These are phyloP conservation scores for Enteromius thamalakanensis DNA, from an alignment of 2,797 vertebrate genomes.

Conservation along the genomic window DNA sequence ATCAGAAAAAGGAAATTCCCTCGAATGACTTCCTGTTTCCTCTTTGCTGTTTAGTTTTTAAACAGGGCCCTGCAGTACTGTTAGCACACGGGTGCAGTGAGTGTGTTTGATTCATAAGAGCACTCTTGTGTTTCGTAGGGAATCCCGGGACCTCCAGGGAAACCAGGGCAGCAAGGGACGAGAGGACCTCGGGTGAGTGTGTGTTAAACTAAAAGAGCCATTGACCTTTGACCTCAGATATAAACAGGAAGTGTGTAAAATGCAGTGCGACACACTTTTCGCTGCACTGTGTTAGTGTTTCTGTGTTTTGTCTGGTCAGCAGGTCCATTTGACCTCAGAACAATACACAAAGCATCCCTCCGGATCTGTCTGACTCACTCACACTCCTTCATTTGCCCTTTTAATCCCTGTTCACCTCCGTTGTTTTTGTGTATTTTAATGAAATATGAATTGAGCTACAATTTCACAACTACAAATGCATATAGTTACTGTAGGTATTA, in stretches of 20 bases:
- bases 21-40: conserved; percentile 55
- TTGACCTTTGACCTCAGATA: conserved; percentile 26
- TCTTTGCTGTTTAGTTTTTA: conserved; percentile 44
- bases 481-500: background rate
- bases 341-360: background rate
- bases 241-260: conserved; percentile 44
- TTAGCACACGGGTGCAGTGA: conserved; percentile 18
- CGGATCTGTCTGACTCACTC: conserved; percentile 57
- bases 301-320: conserved; percentile 33
- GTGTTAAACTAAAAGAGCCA: conserved; percentile 36
- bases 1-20: conserved; percentile 45
- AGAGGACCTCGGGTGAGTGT: conserved; percentile 90
- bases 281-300: background rate
- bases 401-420: background rate
- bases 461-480: background rate
- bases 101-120: conserved; percentile 37
- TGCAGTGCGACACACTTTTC: conserved; percentile 8
- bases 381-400: background rate
- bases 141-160: conserved; percentile 87
- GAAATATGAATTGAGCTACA: background rate
- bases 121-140: conserved; percentile 77
- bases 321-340: conserved; percentile 25
- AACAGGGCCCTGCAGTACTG: conserved; percentile 1
- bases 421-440: conserved; percentile 46
- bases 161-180: conserved; percentile 87